Evolutionary conservation across 2,797 vertebrate species (phyloP), one percentile per base, ranked within the genome.

Genomic region (Liparis tanakae): DNA sequence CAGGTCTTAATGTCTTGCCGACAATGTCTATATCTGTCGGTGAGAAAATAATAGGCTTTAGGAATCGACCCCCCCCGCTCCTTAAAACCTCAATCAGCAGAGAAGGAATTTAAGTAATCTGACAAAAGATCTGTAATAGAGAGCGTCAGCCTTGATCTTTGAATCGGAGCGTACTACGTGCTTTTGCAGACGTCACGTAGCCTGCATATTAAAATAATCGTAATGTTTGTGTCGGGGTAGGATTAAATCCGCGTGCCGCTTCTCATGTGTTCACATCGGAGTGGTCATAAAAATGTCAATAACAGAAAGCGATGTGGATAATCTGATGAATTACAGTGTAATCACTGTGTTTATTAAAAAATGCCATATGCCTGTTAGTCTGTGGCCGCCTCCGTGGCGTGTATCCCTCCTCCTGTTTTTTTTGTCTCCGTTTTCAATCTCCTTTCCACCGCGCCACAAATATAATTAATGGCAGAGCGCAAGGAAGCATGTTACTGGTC

Each of bases 401-500:
- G 37, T 59, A 56, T 51, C 60, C 54, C 15, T 20, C 51, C 46
- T 60, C 63, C 53, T 57, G 6, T 43, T 41, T 37, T 48, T 61
- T 53, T 57, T 55, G 22, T 58, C 74, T 68, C 53, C 76, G 50
- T 82, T 88, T 85, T 81, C 80, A 82, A 80, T 87, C 80, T 81
- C 69, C 58, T 84, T 88, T 84, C 88, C 84, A n/a, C n/a, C 75
- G 77, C 78, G 1, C 76, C 84, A 74, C 89, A 91, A 93, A 92
- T 89, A 92, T 90, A 94, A 93, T 93, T 92, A 94, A 93, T 90
- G 83, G 85, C 81, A 72, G 78, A 81, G 84, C 73, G 80, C 84
- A 78, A 83, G 90, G 90, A 92, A 92, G 90, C 91, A 92, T 93
- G 92, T 92, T 92, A 88, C 91, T 89, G 86, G 85, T 91, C 92